Evolutionary conservation across 92 coral and sea anemone genomes (phyloP), one percentile per base, ranked within the genome.

Genomic region (Virgularia gustaviana): DNA sequence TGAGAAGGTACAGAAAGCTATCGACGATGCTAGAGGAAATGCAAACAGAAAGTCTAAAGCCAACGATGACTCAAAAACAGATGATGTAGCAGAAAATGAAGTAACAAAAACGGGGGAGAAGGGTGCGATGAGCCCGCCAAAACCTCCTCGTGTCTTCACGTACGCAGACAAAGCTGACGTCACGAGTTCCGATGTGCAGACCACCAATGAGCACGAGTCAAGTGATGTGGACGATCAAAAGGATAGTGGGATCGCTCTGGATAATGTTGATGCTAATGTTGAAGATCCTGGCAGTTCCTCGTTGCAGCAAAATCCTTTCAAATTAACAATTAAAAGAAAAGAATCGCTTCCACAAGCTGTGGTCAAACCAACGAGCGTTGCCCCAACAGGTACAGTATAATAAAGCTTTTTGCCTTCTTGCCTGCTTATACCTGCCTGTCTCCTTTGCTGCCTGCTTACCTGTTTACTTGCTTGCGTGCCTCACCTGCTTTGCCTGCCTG

Each of bases 31-130:
- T n/a, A 68, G 22, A 19, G 75, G 51, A 36, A 68, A 51, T 9
- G 60, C 60, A 30, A 66, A 23, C 4, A 49, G 81, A 45, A 86
- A 83, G 19, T 57, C 73, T 19, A 68, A 70, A 35, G 25, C 70
- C 10, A 6, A 59, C 0, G 1, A 2, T 28, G 53, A 0, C 11
- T 9, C 59, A 36, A 9, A 45, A 51, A 25, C 43, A 16, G 5
- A 39, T 28, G 28, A 42, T 25, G 53, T 49, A 18, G 60, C 19
- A 19, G 38, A 45, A 25, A 65, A 3, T 42, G 47, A 65, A 15
- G 36, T 29, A 13, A 33, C 36, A 43, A 61, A 13, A 28, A 38
- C 41, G 9, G 28, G 32, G 18, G 22, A 53, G 44, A 36, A 59
- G 10, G 57, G 33, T 68, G 36, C 36, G 35, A 32, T 10, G 15